These are phyloP conservation scores for Tetramorium parvispinum DNA, from an alignment of 1,140 invertebrate genomes.

Conservation along the genomic window DNA sequence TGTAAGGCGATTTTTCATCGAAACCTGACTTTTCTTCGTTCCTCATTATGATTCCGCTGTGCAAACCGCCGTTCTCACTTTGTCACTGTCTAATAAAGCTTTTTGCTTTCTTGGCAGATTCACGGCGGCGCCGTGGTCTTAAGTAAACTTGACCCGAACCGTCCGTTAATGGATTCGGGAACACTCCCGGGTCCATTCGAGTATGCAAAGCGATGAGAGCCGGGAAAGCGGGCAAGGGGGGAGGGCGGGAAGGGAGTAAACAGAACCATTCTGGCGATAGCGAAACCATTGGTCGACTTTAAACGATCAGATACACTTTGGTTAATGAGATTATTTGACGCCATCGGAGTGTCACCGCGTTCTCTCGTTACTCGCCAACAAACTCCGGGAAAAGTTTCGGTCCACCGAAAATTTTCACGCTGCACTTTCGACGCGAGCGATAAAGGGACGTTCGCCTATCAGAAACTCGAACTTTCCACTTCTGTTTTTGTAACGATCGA, in stretches of 20 bases:
- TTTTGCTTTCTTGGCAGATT: conserved; percentile 74
- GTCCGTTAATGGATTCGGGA: conserved; percentile 75
- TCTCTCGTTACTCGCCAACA: background rate
- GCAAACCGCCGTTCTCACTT: conserved; percentile 52
- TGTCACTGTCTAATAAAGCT: conserved; percentile 64
- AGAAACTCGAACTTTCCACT: background rate
- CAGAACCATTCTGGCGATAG: conserved; percentile 68
- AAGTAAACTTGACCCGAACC: conserved; percentile 73
- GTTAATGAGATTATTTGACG: conserved; percentile 76
- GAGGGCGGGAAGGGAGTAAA: conserved; percentile 62
- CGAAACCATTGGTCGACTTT: conserved; percentile 63
- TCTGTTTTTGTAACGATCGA: background rate
- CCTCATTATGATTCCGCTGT: conserved; percentile 55
- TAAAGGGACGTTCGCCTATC: background rate
- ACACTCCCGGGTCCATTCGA: conserved; percentile 67
- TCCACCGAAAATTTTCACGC: conserved; percentile 14
- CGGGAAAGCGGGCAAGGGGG: background rate
- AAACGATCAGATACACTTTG: conserved; percentile 79
- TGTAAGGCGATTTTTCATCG: conserved; percentile 42
- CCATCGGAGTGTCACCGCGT: background rate
- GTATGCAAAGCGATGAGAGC: conserved; percentile 70
- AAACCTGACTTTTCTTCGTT: conserved; percentile 24
- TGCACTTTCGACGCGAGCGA: background rate
- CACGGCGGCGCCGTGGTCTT: conserved; percentile 58
- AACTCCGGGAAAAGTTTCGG: conserved; percentile 25